A percentile compares a stretch with the other conserved stretches of the same genome.
These are phyloP conservation scores for Marisa cornuarietis DNA, from an alignment of 1,140 invertebrate species.

Conservation along the genomic window DNA sequence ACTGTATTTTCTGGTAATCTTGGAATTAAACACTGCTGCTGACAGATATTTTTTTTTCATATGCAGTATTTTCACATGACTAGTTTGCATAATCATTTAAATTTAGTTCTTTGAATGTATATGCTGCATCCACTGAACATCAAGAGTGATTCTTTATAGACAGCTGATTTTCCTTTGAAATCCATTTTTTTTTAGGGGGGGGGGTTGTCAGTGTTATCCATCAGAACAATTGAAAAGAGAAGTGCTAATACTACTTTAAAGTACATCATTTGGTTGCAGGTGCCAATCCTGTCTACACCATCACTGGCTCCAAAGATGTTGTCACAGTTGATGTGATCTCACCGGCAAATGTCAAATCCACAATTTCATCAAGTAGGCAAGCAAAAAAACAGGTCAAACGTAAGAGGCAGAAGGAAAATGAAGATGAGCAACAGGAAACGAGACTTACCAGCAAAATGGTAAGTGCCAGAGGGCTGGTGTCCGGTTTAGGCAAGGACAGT, in stretches of 20 bases:
- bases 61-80: too few relatives aligned
- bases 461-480: background rate
- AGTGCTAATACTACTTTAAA: too few relatives aligned
- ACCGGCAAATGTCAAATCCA: background rate
- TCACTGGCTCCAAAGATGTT: background rate
- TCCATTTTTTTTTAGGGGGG: too few relatives aligned
- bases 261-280: background rate
- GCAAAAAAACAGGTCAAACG: conserved; percentile 10
- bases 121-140: too few relatives aligned
- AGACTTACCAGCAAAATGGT: conserved; percentile 55
- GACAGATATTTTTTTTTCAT: too few relatives aligned
- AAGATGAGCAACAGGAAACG: conserved; percentile 24
- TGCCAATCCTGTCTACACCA: background rate
- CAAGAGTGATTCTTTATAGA: too few relatives aligned
- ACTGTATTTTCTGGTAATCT: background rate
- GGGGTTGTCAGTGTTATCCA: too few relatives aligned
- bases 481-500: background rate
- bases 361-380: background rate
- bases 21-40: too few relatives aligned
- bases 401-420: conserved; percentile 22
- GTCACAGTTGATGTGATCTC: conserved; percentile 8
- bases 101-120: too few relatives aligned
- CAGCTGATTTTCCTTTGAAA: too few relatives aligned
- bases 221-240: too few relatives aligned
- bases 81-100: too few relatives aligned